These are phyloP conservation scores for Luidia sarsii DNA, from an alignment of 53 echinoderm and acorn worm genomes.

Conservation along the genomic window DNA sequence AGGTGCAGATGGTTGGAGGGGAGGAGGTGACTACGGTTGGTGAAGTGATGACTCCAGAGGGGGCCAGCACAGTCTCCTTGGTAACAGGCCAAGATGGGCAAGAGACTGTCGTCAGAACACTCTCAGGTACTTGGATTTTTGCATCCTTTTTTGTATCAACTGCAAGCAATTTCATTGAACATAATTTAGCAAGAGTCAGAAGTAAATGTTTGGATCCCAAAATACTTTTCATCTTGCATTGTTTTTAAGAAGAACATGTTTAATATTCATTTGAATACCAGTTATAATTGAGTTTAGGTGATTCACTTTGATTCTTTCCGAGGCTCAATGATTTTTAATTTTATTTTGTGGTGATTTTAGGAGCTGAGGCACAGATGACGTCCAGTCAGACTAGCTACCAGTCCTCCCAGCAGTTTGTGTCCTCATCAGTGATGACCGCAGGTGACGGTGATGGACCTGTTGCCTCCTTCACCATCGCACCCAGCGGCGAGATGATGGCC, in stretches of 20 bases:
- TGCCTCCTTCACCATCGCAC: constrained; percentile 1
- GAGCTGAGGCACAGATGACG: constrained; percentile 17
- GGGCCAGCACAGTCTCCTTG: background rate
- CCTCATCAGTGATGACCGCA: constrained; percentile 1
- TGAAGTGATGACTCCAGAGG: constrained; percentile 7
- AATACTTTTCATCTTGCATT: too few relatives aligned
- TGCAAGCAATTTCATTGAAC: too few relatives aligned
- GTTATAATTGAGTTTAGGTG: too few relatives aligned
- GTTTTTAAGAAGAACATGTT: too few relatives aligned
- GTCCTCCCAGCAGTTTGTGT: constrained; percentile 31
- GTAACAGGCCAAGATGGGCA: constrained; percentile 6
- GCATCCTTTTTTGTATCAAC: too few relatives aligned
- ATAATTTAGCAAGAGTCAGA: too few relatives aligned
- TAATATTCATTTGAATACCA: too few relatives aligned
- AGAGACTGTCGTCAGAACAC: background rate
- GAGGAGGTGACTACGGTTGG: constrained; percentile 19
- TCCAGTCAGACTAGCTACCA: constrained; percentile 14
- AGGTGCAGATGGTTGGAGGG: constrained; percentile 9
- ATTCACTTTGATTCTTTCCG: too few relatives aligned
- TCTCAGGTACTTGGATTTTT: constrained; percentile 13
- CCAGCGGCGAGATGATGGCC: constrained; percentile 9
- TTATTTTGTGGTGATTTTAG: background rate
- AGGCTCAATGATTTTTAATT: too few relatives aligned
- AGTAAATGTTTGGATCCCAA: too few relatives aligned
- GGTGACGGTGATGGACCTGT: constrained; percentile 1